Evolutionary conservation across 2,888 invertebrate species (phyloP).

Genomic region (Sarcophaga caerulescens): DNA sequence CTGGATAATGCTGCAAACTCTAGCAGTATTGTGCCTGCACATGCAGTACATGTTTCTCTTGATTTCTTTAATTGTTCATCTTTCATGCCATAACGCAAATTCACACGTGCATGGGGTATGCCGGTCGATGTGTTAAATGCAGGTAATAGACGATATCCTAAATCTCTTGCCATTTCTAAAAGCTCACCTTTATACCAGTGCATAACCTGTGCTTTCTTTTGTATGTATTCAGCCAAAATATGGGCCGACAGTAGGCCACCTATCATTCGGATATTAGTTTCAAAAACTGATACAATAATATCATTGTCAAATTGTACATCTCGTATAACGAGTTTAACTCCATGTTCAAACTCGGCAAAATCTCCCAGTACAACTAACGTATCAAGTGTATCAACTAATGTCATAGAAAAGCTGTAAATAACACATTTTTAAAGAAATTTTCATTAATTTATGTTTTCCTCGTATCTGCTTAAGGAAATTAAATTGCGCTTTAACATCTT

Average conservation of each 20-base stretch:
- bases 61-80: conserved; percentile 87
- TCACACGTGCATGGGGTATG: conserved; percentile 97
- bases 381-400: conserved; percentile 96
- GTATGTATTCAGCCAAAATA: conserved; percentile 91
- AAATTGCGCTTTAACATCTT: no score
- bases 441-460: no score
- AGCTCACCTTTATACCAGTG: conserved; percentile 94
- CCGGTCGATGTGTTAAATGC: conserved; percentile 99
- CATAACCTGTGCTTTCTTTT: conserved; percentile 88
- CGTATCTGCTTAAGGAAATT: no score
- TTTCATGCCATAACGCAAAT: conserved; percentile 91
- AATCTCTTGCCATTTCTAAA: conserved; percentile 93
- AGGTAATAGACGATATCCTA: conserved; percentile 95
- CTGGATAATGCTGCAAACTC: conserved; percentile 98
- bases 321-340: conserved; percentile 91
- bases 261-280: conserved; percentile 98
- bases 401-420: conserved; percentile 94
- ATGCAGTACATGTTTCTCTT: conserved; percentile 97
- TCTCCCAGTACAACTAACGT: conserved; percentile 95
- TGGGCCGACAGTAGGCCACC: conserved; percentile 97
- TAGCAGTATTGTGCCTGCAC: conserved; percentile 98
- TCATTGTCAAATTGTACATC: conserved; percentile 96
- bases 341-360: conserved; percentile 95
- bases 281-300: conserved; percentile 97
- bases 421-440: neutral